Evolutionary conservation across 2,797 vertebrate species (phyloP).

Genomic region (Crocodylus rhombifer): DNA sequence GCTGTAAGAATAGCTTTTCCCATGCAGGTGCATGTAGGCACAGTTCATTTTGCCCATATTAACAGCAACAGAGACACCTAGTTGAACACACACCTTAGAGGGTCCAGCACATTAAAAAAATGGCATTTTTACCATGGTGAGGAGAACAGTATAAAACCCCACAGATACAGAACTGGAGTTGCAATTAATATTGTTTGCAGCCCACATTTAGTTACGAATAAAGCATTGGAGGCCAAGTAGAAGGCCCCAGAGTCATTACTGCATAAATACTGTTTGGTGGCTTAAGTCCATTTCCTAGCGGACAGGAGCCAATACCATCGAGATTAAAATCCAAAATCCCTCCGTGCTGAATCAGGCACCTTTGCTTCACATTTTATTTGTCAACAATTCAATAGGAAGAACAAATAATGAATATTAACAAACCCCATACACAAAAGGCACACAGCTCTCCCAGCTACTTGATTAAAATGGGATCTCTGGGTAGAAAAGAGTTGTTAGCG

Average conservation of each 20-base stretch:
- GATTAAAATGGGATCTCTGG: background rate
- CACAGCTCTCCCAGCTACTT: background rate
- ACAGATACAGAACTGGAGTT: background rate
- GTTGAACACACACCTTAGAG: background rate
- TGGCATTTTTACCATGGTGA: background rate
- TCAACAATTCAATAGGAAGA: background rate
- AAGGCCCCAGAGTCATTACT: background rate
- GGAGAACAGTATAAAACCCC: background rate
- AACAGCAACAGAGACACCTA: background rate
- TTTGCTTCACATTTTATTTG: background rate
- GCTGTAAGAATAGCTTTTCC: background rate
- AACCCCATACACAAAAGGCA: background rate
- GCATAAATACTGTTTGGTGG: background rate
- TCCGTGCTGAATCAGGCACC: background rate
- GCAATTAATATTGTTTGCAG: background rate
- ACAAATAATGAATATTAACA: background rate
- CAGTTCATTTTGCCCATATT: background rate
- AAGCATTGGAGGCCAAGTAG: background rate
- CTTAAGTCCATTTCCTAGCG: background rate
- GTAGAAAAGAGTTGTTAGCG: background rate
- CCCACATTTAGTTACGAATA: background rate
- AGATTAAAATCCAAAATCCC: background rate
- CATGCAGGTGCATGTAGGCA: background rate
- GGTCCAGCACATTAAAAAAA: background rate
- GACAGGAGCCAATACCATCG: background rate